phyloP scores from a whole-genome alignment of 2,113 vertebrate genomes.

The Empidonax traillii region DNA sequence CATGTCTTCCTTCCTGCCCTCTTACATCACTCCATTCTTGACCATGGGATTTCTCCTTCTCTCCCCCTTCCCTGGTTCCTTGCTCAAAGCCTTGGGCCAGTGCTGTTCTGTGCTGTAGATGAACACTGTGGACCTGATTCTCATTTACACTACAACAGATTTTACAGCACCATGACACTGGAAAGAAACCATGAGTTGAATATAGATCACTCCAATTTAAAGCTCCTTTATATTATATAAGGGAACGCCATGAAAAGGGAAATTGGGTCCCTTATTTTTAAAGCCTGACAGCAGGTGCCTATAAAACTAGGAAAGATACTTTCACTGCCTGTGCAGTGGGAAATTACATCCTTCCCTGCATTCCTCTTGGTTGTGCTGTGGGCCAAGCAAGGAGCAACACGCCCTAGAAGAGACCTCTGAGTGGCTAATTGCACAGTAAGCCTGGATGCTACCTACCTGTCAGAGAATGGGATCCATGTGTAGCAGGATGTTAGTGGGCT shows the following conservation, averaged over 20 bases:
- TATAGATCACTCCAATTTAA: conserved; percentile 49
- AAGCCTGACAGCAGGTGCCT: conserved; percentile 13
- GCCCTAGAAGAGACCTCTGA: background rate
- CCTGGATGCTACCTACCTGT: background rate
- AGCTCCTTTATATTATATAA: conserved; percentile 48
- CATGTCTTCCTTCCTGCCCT: background rate
- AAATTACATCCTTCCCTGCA: background rate
- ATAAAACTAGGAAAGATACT: background rate
- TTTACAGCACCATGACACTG: conserved; percentile 1
- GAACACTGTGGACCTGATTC: conserved; percentile 3
- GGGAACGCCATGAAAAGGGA: conserved; percentile 57
- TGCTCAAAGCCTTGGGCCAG: background rate
- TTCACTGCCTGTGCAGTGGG: background rate
- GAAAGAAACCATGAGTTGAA: conserved; percentile 42
- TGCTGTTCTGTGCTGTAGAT: background rate
- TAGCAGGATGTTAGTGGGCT: background rate
- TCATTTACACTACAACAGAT: conserved; percentile 32
- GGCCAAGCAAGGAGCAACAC: background rate
- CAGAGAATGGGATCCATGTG: background rate
- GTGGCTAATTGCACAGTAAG: background rate
- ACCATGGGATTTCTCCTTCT: background rate
- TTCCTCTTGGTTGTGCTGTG: background rate
- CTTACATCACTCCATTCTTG: background rate
- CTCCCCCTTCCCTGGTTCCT: background rate
- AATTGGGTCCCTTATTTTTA: conserved; percentile 49